Conservation (phyloP, 2,888 invertebrate genomes). For the Gastracanthus pulcherrimus region DNA sequence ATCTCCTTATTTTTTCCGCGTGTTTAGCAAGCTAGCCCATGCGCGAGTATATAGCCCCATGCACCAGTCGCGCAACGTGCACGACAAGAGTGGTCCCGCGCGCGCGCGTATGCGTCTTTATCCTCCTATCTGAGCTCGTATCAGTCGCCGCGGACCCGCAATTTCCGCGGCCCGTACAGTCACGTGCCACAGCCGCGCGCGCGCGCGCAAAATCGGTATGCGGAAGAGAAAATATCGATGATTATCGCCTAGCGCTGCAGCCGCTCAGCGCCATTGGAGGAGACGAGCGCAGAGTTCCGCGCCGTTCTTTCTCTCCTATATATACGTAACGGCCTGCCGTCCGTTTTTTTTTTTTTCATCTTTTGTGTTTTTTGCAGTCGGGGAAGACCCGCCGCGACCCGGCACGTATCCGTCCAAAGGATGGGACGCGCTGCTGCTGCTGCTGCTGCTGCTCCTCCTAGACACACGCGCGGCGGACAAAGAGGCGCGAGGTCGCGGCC, state of each 20-base stretch:
- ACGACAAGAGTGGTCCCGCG: too few species aligned
- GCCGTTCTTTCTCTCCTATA: neutral
- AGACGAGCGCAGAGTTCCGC: conserved; percentile 43
- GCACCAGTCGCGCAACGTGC: too few species aligned
- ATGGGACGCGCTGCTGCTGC: conserved; percentile 10
- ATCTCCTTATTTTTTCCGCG: too few species aligned
- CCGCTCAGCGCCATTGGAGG: neutral
- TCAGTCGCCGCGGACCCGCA: conserved; percentile 34
- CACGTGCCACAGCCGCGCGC: conserved; percentile 8
- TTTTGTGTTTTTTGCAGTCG: too few species aligned
- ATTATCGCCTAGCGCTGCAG: conserved; percentile 66
- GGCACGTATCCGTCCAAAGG: neutral
- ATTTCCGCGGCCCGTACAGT: too few species aligned
- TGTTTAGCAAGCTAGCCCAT: too few species aligned
- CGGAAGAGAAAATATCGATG: conserved; percentile 76
- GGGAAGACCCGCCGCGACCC: too few species aligned
- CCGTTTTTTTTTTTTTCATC: too few species aligned
- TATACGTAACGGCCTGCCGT: conserved; percentile 42
- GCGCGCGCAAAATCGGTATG: conserved; percentile 72
- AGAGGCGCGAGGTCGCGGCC: neutral
- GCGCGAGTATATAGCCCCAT: too few species aligned
- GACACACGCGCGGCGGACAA: neutral
- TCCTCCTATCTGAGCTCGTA: conserved; percentile 29
- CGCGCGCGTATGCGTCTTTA: conserved; percentile 36
- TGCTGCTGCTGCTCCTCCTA: neutral